Base-by-base conservation (phyloP, 1,140 invertebrate species). In the Drosophila biarmipes region DNA sequence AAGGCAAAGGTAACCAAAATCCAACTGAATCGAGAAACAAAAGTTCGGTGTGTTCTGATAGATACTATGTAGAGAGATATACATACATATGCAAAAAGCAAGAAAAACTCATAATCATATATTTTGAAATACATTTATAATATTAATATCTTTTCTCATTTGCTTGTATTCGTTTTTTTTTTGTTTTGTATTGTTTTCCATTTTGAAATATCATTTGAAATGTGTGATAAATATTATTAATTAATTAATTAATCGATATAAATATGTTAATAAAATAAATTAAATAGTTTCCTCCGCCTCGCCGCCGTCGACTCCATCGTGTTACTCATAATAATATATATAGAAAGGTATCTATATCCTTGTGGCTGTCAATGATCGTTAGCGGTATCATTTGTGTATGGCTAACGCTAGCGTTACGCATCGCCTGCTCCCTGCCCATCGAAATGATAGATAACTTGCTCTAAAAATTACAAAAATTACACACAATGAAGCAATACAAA, bases 91-190 rank as follows among this genome's bases (percentile, higher is more conserved):
- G 79, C 84, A 87, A 87, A 87, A 87, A 87, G 84, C 79, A 87
- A 87, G 84, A 87, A 87, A 87, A 87, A 87, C 84, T 87, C 84
- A 87, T 87, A 87, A 87, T 87, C 46, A 80, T 87, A 87, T 87
- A 87, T 87, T 87, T 87, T 87, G 76, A 89, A 87, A 87, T 87
- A 87, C 84, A 87, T 87, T 87, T 87, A 87, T 87, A 87, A 87
- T 87, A 87, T 87, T 89, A 87, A 86, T 80, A 89, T 79, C 57
- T 58, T 75, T 66, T 73, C 43, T 76, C 38, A 35, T 68, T 68
- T 51, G 58, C 57, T 67, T 48, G 43, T 59, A 62, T 69, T 51
- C 54, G 34, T 59, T 76, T 59, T 56, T 58, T 68, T 69, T 63
- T 54, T 56, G 59, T 73, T 80, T 61, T 74, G 35, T 69, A 66